Evolutionary conservation across 2,797 vertebrate species (phyloP).

Genomic region (Acomys russatus): DNA sequence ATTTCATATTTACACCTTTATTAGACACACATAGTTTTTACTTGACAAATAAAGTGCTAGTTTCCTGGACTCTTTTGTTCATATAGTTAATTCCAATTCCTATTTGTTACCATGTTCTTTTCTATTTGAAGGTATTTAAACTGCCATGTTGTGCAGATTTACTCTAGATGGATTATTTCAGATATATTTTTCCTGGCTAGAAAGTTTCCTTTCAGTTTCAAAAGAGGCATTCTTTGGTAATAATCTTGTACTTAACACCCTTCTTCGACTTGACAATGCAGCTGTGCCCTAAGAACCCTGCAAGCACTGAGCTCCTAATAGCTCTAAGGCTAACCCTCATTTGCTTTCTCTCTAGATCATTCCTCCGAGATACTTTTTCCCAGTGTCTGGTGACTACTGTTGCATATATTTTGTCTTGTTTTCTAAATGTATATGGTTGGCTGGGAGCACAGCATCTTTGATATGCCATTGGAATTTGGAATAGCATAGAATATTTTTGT

Average conservation of each 20-base stretch:
- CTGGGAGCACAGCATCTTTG: background rate
- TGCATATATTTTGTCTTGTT: background rate
- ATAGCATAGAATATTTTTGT: background rate
- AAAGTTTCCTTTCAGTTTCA: slow-evolving; percentile 2
- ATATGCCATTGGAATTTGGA: background rate
- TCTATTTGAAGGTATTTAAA: slow-evolving; percentile 34
- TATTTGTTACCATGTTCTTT: background rate
- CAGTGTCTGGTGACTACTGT: background rate
- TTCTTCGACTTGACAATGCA: too few relatives aligned
- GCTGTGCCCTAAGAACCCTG: background rate
- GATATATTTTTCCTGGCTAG: slow-evolving; percentile 15
- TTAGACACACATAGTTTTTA: background rate
- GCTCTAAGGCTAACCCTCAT: background rate
- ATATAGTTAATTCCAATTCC: slow-evolving; percentile 6
- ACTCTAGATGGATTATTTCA: background rate
- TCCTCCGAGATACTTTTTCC: background rate
- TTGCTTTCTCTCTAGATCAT: background rate
- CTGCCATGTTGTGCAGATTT: background rate
- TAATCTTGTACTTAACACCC: background rate
- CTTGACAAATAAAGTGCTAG: background rate
- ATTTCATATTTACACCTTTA: background rate
- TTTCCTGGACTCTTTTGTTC: background rate
- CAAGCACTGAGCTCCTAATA: background rate
- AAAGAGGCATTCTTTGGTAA: background rate
- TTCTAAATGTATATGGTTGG: background rate